Conservation (phyloP, 2,113 vertebrate genomes). For the Oplegnathus fasciatus region DNA sequence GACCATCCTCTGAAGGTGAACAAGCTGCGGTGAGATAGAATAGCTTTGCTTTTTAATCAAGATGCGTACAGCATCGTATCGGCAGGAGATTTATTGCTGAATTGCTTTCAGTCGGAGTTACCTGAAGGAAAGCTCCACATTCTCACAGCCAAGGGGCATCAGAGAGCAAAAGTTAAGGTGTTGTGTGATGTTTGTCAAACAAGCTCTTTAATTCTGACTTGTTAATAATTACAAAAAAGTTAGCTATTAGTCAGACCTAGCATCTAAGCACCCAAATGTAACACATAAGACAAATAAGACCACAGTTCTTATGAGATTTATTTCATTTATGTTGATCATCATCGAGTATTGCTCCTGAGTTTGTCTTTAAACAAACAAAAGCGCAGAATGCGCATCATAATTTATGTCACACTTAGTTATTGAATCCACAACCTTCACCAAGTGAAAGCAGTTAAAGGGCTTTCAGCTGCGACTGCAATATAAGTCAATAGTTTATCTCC, state of each 20-base stretch:
- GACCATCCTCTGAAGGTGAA: constrained; percentile 62
- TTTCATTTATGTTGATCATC: background rate
- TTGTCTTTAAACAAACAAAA: background rate
- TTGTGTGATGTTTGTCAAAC: background rate
- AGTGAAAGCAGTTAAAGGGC: constrained; percentile 68
- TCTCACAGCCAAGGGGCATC: background rate
- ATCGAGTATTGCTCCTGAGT: constrained; percentile 7
- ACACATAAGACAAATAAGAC: background rate
- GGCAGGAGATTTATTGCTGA: constrained; percentile 50
- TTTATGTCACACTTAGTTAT: constrained; percentile 48
- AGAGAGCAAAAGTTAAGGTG: background rate
- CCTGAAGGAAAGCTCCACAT: constrained; percentile 27
- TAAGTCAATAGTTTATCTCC: constrained; percentile 69
- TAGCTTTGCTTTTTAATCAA: constrained; percentile 63
- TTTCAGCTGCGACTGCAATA: constrained; percentile 70
- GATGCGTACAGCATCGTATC: constrained; percentile 33
- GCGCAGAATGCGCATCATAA: constrained; percentile 27
- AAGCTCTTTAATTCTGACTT: background rate
- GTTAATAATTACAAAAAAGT: constrained; percentile 10
- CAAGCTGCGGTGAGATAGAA: constrained; percentile 16
- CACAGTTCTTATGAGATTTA: background rate
- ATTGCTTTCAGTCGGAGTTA: constrained; percentile 49
- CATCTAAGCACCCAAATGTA: background rate
- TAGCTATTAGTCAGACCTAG: background rate
- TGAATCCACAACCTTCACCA: constrained; percentile 34